Evolutionary conservation across 2,888 invertebrate species (phyloP).

Genomic region (Ceramica pisi): DNA sequence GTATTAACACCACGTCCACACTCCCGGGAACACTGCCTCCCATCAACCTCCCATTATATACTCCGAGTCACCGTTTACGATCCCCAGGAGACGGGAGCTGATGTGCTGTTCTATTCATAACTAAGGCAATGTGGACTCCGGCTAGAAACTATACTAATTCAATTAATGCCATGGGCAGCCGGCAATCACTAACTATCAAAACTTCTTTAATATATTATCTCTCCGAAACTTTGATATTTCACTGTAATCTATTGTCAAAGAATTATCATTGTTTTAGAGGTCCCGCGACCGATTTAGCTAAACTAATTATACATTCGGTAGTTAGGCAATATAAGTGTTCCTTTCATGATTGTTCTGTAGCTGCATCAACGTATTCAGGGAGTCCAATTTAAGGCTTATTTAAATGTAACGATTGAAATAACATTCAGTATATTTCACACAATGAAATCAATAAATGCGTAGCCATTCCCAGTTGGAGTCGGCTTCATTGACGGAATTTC

Average conservation of each 20-base stretch:
- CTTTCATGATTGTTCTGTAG: background rate
- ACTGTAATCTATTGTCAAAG: conserved; percentile 10
- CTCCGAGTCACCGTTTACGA: conserved; percentile 43
- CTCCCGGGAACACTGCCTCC: conserved; percentile 9
- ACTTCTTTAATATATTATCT: conserved; percentile 42
- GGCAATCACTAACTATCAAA: conserved; percentile 22
- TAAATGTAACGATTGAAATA: background rate
- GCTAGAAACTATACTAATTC: conserved; percentile 51
- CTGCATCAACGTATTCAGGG: background rate
- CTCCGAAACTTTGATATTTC: conserved; percentile 1
- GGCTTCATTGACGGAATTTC: background rate
- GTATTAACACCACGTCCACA: conserved; percentile 29
- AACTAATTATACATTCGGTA: background rate
- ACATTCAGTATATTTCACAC: background rate
- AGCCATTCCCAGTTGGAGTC: background rate
- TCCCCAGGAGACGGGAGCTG: conserved; percentile 42
- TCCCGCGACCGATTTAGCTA: background rate
- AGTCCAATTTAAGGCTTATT: background rate
- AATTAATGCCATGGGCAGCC: conserved; percentile 36
- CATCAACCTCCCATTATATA: conserved; percentile 31
- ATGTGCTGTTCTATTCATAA: conserved; percentile 46
- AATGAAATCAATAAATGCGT: background rate
- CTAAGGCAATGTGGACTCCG: conserved; percentile 12
- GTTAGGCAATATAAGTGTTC: background rate
- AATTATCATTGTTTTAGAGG: conserved; percentile 2